Evolutionary conservation across 2,113 vertebrate species (phyloP).

Genomic region (Sapajus apella): DNA sequence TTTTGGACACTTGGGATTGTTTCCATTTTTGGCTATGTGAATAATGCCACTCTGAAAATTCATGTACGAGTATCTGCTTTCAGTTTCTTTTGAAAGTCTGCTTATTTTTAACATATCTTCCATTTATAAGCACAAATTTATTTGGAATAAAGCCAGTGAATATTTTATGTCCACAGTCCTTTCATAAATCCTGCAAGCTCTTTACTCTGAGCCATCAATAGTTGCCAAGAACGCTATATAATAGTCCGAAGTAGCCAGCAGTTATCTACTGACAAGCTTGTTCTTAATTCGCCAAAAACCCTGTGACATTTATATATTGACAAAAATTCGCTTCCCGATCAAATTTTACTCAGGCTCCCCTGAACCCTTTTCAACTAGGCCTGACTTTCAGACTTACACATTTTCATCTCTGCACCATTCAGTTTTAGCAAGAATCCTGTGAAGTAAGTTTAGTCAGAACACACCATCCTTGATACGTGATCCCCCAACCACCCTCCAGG

Average conservation of each 20-base stretch:
- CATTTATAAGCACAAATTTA: neutral
- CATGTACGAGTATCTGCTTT: neutral
- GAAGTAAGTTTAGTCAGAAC: neutral
- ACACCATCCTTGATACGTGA: neutral
- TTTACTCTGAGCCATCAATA: neutral
- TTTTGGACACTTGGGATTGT: neutral
- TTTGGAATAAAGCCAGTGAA: neutral
- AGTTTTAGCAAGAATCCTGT: neutral
- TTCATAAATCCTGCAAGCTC: neutral
- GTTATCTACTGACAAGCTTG: neutral
- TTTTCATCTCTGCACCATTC: neutral
- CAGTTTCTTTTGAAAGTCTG: neutral
- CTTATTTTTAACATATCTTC: conserved; percentile 1
- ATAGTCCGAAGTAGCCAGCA: neutral
- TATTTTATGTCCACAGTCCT: conserved; percentile 16
- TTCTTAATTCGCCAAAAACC: conserved; percentile 19
- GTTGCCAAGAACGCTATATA: neutral
- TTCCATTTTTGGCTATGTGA: neutral
- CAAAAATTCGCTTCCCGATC: neutral
- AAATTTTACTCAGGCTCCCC: neutral
- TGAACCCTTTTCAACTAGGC: neutral
- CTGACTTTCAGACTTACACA: neutral
- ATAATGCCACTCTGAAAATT: neutral
- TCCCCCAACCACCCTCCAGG: neutral
- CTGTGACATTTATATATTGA: neutral